These are phyloP conservation scores for Alitta virens DNA, from an alignment of 2,888 invertebrate genomes.

Conservation along the genomic window DNA sequence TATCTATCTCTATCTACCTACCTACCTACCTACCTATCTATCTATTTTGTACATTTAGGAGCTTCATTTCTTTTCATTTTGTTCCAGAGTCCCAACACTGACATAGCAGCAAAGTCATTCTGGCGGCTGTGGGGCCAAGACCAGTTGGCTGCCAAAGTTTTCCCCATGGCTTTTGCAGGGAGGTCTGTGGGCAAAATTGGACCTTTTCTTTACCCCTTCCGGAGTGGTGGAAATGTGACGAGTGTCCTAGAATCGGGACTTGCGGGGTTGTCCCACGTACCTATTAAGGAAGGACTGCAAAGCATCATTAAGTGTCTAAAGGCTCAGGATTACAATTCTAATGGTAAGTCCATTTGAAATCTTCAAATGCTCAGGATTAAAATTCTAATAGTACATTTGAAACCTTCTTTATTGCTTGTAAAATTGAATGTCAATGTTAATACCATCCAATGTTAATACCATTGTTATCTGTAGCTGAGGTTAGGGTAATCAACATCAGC, in stretches of 20 bases:
- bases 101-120: constrained; percentile 29
- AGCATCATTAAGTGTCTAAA: constrained; percentile 36
- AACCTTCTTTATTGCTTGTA: too few relatives aligned
- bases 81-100: constrained; percentile 30
- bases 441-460: too few relatives aligned
- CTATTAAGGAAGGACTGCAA: constrained; percentile 35
- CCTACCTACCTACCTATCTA: too few relatives aligned
- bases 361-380: too few relatives aligned
- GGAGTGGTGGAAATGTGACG: not conserved
- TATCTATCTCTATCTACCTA: too few relatives aligned
- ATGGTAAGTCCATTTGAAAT: constrained; percentile 22
- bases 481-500: too few relatives aligned
- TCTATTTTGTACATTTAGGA: too few relatives aligned
- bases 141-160: constrained; percentile 32
- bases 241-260: constrained; percentile 9
- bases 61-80: too few relatives aligned
- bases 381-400: too few relatives aligned
- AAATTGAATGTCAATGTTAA: too few relatives aligned
- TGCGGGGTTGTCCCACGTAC: constrained; percentile 25
- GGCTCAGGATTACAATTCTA: constrained; percentile 31
- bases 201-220: constrained; percentile 24
- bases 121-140: constrained; percentile 36
- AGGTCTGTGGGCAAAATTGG: constrained; percentile 24
- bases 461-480: too few relatives aligned
- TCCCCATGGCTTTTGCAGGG: constrained; percentile 30